Evolutionary conservation across 2,888 invertebrate species (phyloP), one percentile per base, ranked within the genome.

Genomic region (Drosophila koepferae): DNA sequence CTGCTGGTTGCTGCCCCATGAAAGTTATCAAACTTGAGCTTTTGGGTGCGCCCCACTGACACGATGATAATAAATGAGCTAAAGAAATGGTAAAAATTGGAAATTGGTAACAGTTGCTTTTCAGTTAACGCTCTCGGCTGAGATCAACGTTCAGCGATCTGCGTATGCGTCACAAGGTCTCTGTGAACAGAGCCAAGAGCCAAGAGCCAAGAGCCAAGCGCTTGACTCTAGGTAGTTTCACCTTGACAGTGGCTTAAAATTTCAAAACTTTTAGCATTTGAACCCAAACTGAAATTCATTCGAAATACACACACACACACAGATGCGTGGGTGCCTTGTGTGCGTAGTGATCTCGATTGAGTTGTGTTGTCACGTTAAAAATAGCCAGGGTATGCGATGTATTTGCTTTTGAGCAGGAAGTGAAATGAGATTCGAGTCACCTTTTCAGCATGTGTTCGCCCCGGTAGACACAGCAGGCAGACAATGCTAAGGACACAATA

Each of bases 181-280:
- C 46, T 55, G 28, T 23, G 28, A 18, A 18, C 49, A 49, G 51
- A 51, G 49, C 10, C 34, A 14, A 12, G 51, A 51, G 49, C 10
- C 34, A 14, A 12, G n/a, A 58, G 51, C 61, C 70, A 65, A 79
- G 62, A 75, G 53, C 59, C 68, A 70, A 75, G 63, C 67, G 65
- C 38, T 72, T 12, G 34, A 55, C 59, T 78, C 49, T 81, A 86
- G 90, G 90, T 89, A 90, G 81, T 73, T 79, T 90, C 44, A 76
- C 86, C 90, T 89, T 86, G 86, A 77, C 80, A 77, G 49, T 63
- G 87, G 72, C 76, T 90, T 79, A 76, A 68, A 65, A 79, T 74
- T 75, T 82, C 76, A 63, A 46, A 56, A 49, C 53, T 56, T 68
- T 48, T 62, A 72, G 43, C 62, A 70, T 60, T 61, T 78, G 67